Base-by-base conservation (phyloP, 2,888 invertebrate species). In the Andrena bucephala region DNA sequence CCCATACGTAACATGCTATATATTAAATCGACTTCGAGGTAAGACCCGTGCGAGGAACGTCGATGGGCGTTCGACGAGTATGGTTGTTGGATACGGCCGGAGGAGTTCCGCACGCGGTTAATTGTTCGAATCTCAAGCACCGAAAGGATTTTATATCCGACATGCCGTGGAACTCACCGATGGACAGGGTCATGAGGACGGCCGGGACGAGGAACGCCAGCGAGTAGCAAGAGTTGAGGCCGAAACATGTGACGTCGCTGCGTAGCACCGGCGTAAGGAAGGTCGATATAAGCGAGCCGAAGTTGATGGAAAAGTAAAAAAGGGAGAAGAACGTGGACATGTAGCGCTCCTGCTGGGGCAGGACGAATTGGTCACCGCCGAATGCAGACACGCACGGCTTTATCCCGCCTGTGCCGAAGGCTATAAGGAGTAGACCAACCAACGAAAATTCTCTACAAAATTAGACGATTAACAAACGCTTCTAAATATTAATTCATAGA, bases 321-420 rank as follows among this genome's bases (percentile, higher is more conserved):
- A 99, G 94, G 0, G 99, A 99, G 94, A 99, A 99, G 94, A 98
- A 99, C 80, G 96, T 96, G 20, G 96, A 96, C 80, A 99, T 94
- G 92, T 97, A 96, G 88, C 94, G 95, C 89, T 96, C 96, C 94
- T 99, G 98, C 85, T 97, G 96, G 0, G 97, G 97, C 66, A 97
- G 89, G 66, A 96, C 95, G 94, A 99, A 98, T 94, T 99, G 99
- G 93, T 99, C 99, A 0, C 99, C 99, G 0, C 99, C 99, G 93
- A 99, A 99, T 0, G 99, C 98, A 0, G 98, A 96, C 0, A 99
- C 99, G 91, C 99, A 99, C 0, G 99, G 99, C 92, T 99, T 99
- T 89, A 99, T 99, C 1, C 99, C 99, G 1, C 99, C 99, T 0
- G 98, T 98, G 0, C 98, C 99, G 16, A 98, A 90, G 0, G 98